Conservation (phyloP, 2,113 vertebrate genomes). For the Hippocampus guttulatus region DNA sequence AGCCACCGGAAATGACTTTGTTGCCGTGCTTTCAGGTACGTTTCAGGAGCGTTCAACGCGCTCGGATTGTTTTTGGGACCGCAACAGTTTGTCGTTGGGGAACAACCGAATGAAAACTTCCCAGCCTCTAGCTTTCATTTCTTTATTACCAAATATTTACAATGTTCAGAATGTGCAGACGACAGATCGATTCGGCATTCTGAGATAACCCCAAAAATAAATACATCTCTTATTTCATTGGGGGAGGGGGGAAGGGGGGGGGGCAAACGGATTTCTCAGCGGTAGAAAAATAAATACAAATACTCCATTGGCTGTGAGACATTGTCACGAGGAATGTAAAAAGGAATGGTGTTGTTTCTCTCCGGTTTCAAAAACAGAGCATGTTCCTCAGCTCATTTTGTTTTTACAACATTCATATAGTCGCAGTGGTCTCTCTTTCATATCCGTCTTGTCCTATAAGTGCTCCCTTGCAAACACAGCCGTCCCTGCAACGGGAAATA, state of each 20-base stretch:
- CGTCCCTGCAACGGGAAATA: slow-evolving; percentile 50
- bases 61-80: background rate
- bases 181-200: slow-evolving; percentile 87
- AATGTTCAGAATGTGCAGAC: slow-evolving; percentile 92
- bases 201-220: slow-evolving; percentile 96
- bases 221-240: slow-evolving; percentile 79
- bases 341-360: slow-evolving; percentile 43
- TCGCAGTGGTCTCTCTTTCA: slow-evolving; percentile 70
- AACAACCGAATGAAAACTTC: slow-evolving; percentile 22
- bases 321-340: slow-evolving; percentile 54
- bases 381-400: slow-evolving; percentile 42
- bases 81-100: background rate
- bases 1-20: slow-evolving; percentile 27
- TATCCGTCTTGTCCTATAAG: slow-evolving; percentile 71
- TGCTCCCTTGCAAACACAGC: slow-evolving; percentile 74
- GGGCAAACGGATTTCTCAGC: slow-evolving; percentile 52
- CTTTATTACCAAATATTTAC: slow-evolving; percentile 94
- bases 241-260: slow-evolving; percentile 15
- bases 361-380: slow-evolving; percentile 46
- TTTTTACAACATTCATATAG: slow-evolving; percentile 89
- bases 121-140: slow-evolving; percentile 52
- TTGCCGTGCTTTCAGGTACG: slow-evolving; percentile 9
- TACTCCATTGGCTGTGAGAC: slow-evolving; percentile 55
- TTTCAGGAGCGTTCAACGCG: background rate
- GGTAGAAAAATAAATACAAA: slow-evolving; percentile 73